A percentile compares a stretch with the other conserved stretches of the same genome.
Conservation (phyloP, 2,797 vertebrate genomes). For the Notamacropus eugenii region DNA sequence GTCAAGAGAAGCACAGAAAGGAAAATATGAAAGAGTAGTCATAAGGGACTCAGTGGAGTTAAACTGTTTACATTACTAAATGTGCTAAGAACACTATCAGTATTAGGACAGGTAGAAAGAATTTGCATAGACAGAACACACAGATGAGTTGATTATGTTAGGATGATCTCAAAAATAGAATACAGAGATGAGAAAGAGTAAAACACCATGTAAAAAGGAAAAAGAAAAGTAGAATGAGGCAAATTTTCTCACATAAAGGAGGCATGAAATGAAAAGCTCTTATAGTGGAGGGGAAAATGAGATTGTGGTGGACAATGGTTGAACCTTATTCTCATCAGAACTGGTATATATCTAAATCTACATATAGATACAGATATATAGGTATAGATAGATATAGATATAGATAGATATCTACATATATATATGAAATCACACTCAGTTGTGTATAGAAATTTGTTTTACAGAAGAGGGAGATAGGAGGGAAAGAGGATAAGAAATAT, state of each 20-base stretch:
- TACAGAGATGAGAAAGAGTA: neutral
- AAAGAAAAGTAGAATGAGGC: neutral
- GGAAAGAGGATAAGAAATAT: neutral
- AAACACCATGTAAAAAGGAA: neutral
- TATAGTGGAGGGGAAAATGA: neutral
- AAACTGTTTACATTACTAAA: neutral
- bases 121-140: neutral
- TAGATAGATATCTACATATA: no score
- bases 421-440: no score
- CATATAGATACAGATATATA: no score
- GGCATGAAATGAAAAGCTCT: neutral
- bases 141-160: neutral
- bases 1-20: neutral
- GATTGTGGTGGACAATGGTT: neutral
- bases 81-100: neutral
- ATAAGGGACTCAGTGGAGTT: neutral
- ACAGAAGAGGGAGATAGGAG: neutral
- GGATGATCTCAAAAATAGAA: neutral
- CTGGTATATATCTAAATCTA: no score
- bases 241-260: neutral
- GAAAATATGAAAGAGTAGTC: neutral
- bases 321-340: neutral
- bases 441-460: neutral
- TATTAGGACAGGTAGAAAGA: neutral
- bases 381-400: no score